Conservation (phyloP, 1,140 invertebrate species). For the Trachymyrmex cornetzi region DNA sequence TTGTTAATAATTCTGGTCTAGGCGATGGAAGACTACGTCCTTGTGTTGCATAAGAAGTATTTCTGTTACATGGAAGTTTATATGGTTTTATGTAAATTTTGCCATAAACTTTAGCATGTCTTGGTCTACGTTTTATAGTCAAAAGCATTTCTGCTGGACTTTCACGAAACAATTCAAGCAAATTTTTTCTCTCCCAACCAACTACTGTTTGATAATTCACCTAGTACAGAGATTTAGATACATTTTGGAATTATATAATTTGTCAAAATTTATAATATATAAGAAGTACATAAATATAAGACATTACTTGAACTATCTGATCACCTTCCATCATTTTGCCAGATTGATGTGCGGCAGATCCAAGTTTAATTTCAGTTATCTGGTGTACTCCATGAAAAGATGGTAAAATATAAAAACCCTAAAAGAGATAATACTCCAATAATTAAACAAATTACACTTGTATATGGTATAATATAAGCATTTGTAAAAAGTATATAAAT, state of each 20-base stretch:
- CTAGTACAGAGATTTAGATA: constrained; percentile 84
- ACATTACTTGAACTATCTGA: constrained; percentile 94
- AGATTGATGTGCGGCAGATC: constrained; percentile 93
- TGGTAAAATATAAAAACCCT: constrained; percentile 95
- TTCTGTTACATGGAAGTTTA: constrained; percentile 92
- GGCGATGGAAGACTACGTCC: constrained; percentile 90
- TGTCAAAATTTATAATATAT: constrained; percentile 3
- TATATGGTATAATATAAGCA: not conserved
- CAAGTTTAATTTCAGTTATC: constrained; percentile 94
- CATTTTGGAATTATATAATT: constrained; percentile 28
- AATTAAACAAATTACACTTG: constrained; percentile 32
- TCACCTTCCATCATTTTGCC: constrained; percentile 97
- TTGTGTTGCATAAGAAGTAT: constrained; percentile 88
- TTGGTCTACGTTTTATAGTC: constrained; percentile 94
- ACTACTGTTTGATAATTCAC: constrained; percentile 97
- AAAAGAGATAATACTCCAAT: constrained; percentile 68
- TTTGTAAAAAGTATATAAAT: constrained; percentile 10
- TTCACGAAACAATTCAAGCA: constrained; percentile 92
- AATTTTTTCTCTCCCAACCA: constrained; percentile 94
- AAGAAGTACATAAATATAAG: not conserved
- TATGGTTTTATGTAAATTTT: constrained; percentile 94
- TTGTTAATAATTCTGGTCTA: constrained; percentile 89
- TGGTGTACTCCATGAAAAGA: constrained; percentile 95
- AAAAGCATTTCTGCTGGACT: constrained; percentile 93
- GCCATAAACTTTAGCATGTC: constrained; percentile 94